phyloP scores from a whole-genome alignment of 1,140 invertebrate genomes.

The Aphaenogaster floridana region DNA sequence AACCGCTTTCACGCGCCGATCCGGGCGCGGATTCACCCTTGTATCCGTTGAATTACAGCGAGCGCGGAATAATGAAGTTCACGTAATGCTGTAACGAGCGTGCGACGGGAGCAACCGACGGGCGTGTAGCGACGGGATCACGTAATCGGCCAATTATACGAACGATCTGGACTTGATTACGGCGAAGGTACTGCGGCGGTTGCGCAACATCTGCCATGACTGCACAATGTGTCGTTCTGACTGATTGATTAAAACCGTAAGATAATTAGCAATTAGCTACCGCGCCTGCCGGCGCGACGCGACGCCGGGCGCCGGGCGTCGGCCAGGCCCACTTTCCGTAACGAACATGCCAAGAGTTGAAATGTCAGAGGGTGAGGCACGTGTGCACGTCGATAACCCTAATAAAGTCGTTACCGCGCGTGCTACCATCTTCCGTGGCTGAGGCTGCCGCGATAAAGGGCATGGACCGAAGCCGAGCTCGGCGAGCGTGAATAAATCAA shows the following conservation, averaged over 20 bases:
- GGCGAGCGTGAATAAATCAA: neutral
- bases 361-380: constrained; percentile 76
- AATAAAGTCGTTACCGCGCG: constrained; percentile 75
- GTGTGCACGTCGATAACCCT: constrained; percentile 70
- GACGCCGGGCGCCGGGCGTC: neutral
- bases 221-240: constrained; percentile 19
- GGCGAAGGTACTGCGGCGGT: neutral
- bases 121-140: constrained; percentile 23
- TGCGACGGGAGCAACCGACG: constrained; percentile 8
- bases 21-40: constrained; percentile 29
- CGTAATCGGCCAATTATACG: constrained; percentile 47
- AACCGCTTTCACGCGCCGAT: constrained; percentile 28
- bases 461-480: constrained; percentile 5
- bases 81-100: constrained; percentile 35
- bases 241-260: constrained; percentile 73
- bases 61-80: constrained; percentile 54
- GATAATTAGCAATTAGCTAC: constrained; percentile 74
- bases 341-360: constrained; percentile 69
- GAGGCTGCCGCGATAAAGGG: constrained; percentile 18
- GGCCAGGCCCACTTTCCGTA: constrained; percentile 47
- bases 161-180: constrained; percentile 44
- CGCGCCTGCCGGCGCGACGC: constrained; percentile 13
- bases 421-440: constrained; percentile 46
- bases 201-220: constrained; percentile 16
- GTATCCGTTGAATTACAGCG: constrained; percentile 31